These are phyloP conservation scores for Urophycis tenuis DNA, from an alignment of 2,797 vertebrate species.

Conservation along the genomic window DNA sequence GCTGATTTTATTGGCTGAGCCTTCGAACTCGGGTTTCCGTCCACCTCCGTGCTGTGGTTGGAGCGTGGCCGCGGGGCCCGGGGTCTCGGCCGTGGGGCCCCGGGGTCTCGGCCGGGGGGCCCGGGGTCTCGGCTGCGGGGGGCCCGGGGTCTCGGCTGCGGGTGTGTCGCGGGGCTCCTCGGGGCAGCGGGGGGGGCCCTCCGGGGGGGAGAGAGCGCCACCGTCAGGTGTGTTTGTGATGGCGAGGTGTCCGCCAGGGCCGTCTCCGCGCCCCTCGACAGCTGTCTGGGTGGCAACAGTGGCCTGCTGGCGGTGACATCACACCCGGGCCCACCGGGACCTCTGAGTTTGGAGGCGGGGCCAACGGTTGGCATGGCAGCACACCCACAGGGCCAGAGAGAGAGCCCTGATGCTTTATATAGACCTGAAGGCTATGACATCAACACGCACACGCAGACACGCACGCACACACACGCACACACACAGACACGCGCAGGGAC, in stretches of 20 bases:
- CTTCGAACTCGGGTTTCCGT: constrained; percentile 51
- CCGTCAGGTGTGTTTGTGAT: constrained; percentile 50
- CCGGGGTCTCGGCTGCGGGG: too few species aligned
- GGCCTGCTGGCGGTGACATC: constrained; percentile 36
- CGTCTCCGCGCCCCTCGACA: constrained; percentile 28
- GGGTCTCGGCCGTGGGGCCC: too few species aligned
- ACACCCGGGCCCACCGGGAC: constrained; percentile 7
- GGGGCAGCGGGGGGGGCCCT: constrained; percentile 3
- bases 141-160: too few species aligned
- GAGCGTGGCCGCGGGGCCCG: constrained; percentile 43
- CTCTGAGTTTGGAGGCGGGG: constrained; percentile 12
- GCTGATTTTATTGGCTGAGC: constrained; percentile 55
- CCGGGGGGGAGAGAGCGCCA: background rate
- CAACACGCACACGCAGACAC: background rate
- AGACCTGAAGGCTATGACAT: background rate
- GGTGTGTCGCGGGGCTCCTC: constrained; percentile 25
- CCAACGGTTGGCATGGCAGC: constrained; percentile 20
- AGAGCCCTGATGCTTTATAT: background rate
- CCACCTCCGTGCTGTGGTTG: constrained; percentile 57
- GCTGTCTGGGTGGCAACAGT: constrained; percentile 53
- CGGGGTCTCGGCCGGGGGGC: constrained; percentile 13
- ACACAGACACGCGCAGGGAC: background rate
- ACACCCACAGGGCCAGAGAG: background rate
- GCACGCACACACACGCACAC: background rate
- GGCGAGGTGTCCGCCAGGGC: constrained; percentile 34